Conservation (phyloP, 2,797 vertebrate species). For the Chiroxiphia lanceolata region DNA sequence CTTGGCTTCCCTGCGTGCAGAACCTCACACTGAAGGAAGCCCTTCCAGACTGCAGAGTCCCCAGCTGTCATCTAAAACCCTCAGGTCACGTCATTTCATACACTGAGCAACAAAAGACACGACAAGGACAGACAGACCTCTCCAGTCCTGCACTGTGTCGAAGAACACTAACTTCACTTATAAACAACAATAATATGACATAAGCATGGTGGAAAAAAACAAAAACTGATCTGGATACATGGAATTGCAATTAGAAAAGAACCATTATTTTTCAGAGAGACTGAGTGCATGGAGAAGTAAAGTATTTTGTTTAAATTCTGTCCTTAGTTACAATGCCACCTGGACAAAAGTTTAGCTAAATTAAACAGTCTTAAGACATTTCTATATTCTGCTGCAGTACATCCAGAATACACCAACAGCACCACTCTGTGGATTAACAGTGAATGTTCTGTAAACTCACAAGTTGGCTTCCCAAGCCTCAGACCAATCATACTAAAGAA, state of each 20-base stretch:
- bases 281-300: neutral
- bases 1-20: neutral
- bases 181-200: neutral
- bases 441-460: neutral
- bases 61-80: neutral
- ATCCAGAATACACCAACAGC: slow-evolving; percentile 28
- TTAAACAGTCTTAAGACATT: neutral
- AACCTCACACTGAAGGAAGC: neutral
- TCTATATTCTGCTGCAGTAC: neutral
- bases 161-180: neutral
- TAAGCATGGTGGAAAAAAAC: neutral
- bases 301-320: slow-evolving; percentile 1
- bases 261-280: neutral
- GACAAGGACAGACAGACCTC: neutral
- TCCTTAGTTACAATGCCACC: slow-evolving; percentile 17
- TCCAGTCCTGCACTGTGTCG: neutral
- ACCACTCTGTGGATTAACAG: slow-evolving; percentile 49
- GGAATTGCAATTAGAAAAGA: neutral
- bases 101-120: neutral
- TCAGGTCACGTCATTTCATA: neutral
- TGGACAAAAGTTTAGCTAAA: slow-evolving; percentile 4
- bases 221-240: neutral
- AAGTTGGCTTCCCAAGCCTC: neutral
- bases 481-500: accelerated
- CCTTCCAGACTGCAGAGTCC: neutral